phyloP scores from a whole-genome alignment of 1,140 invertebrate genomes.

The Phymorhynchus buccinoides region DNA sequence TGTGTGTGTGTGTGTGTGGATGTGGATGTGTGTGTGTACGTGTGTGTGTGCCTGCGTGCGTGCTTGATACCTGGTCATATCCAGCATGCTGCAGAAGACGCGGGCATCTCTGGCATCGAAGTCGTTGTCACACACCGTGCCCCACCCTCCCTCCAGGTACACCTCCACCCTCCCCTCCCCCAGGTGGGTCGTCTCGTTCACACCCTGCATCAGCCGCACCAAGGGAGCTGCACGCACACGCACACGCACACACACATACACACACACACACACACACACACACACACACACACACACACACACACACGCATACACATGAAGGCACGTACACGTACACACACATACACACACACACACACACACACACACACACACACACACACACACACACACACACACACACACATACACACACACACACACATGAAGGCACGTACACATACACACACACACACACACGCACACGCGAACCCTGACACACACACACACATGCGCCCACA shows the following conservation, averaged over 20 bases:
- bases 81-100: neutral
- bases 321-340: no score
- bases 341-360: neutral
- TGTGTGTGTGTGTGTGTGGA: conserved; percentile 7
- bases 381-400: no score
- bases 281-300: no score
- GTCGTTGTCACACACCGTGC: conserved; percentile 74
- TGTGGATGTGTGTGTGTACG: conserved; percentile 12
- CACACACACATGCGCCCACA: no score
- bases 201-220: neutral
- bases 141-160: conserved; percentile 80
- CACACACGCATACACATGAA: no score
- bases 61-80: neutral
- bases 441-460: no score
- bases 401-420: no score
- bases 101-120: neutral
- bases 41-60: conserved; percentile 12
- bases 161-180: conserved; percentile 77
- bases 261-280: no score
- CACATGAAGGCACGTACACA: neutral
- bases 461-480: no score
- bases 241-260: neutral
- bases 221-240: neutral
- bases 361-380: no score
- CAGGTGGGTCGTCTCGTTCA: neutral